A percentile compares a stretch with the other conserved stretches of the same genome.
phyloP scores from a whole-genome alignment of 2,113 vertebrate genomes.

The Microcebus griseorufus region DNA sequence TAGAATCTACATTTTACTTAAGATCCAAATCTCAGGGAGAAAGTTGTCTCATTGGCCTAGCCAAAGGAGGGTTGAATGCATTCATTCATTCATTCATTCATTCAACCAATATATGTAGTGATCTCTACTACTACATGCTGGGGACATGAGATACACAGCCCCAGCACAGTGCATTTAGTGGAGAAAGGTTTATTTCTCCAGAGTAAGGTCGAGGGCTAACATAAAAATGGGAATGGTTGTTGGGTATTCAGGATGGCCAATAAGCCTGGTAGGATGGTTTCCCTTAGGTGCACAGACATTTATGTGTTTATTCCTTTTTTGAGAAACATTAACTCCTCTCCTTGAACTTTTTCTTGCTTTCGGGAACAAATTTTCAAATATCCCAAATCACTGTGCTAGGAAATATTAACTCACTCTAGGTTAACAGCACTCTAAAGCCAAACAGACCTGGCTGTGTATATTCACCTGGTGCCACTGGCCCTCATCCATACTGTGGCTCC shows the following conservation, averaged over 20 bases:
- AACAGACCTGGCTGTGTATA: background rate
- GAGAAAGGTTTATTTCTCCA: background rate
- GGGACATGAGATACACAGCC: background rate
- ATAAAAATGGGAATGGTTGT: background rate
- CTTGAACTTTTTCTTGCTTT: background rate
- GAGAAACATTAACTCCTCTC: background rate
- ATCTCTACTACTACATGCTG: background rate
- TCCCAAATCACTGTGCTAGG: background rate
- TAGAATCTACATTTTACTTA: background rate
- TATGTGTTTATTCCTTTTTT: background rate
- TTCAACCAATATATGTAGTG: background rate
- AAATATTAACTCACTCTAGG: background rate
- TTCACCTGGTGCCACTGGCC: rapidly evolving
- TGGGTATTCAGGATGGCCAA: background rate
- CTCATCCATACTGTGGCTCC: background rate
- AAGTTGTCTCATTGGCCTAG: background rate
- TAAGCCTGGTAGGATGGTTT: background rate
- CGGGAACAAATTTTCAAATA: background rate
- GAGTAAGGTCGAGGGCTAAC: background rate
- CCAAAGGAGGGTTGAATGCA: conserved; percentile 38
- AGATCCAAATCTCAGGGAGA: background rate
- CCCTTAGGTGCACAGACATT: too few relatives aligned
- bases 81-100: background rate
- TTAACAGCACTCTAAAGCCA: background rate
- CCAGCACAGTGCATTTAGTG: background rate